Conservation (phyloP, 2,888 invertebrate species). For the Drosophila quinaria region DNA sequence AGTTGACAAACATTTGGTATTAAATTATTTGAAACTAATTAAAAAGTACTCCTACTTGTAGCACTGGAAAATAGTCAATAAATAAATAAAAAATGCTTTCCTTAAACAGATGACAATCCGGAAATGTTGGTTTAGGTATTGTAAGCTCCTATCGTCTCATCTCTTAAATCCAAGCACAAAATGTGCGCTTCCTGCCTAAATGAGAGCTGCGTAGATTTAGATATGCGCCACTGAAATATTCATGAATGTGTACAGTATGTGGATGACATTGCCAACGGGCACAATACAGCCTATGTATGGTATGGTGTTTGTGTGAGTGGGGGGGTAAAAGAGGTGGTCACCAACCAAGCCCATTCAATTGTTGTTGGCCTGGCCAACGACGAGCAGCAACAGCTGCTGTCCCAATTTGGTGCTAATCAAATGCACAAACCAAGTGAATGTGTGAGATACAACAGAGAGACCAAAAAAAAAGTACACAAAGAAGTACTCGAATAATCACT, state of each 20-base stretch:
- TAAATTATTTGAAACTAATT: not conserved
- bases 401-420: conserved; percentile 77
- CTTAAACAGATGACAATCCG: conserved; percentile 12
- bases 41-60: too few relatives aligned
- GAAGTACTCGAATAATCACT: conserved; percentile 57
- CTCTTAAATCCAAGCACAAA: conserved; percentile 32
- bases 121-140: not conserved
- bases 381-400: conserved; percentile 64
- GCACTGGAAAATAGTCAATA: too few relatives aligned
- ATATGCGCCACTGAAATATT: conserved; percentile 56
- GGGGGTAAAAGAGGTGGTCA: not conserved
- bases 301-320: not conserved
- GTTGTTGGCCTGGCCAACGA: conserved; percentile 53
- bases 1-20: not conserved
- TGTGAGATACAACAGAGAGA: conserved; percentile 18
- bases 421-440: conserved; percentile 60
- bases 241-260: conserved; percentile 39
- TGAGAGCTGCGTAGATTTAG: conserved; percentile 18
- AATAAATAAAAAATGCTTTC: too few relatives aligned
- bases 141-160: conserved; percentile 27
- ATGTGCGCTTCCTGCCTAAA: conserved; percentile 34
- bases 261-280: conserved; percentile 47
- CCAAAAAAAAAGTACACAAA: conserved; percentile 38
- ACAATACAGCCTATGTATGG: conserved; percentile 4
- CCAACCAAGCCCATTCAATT: conserved; percentile 16